Evolutionary conservation across 2,888 invertebrate species (phyloP), one percentile per base, ranked within the genome.

Genomic region (Xylota sylvarum): DNA sequence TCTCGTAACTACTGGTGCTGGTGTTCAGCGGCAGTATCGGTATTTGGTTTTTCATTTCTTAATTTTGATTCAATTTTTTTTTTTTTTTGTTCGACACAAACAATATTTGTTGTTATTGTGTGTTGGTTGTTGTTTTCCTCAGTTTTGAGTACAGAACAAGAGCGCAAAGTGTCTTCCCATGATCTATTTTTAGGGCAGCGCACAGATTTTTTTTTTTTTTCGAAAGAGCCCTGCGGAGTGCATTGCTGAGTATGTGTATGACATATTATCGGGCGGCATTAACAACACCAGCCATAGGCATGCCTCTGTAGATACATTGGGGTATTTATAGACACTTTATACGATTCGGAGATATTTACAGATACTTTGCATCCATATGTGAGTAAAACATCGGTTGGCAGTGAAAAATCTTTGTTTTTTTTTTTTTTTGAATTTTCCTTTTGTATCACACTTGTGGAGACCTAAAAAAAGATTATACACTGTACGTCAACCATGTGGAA

Each of bases 81-180:
- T n/a, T n/a, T n/a, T n/a, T n/a, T n/a, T n/a, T n/a, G n/a, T n/a
- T 76, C 77, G 78, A 78, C 67, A 78, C 55, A 73, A 79, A 69
- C 79, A 74, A 79, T 80, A 69, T 50, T 48, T 52, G 56, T 79
- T 73, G 52, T 77, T 52, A 40, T 67, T 62, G 73, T 77, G 35
- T 35, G 35, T 1, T 60, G 56, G 37, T 73, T 65, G 32, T 58
- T 69, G 58, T 23, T 52, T n/a, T 35, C 23, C 35, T 70, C 23
- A 10, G 56, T 67, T 73, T 60, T 32, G 67, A 86, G 86, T 62
- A 77, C 70, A 43, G 60, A 81, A 81, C 72, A 77, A 86, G 85
- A 86, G 86, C 86, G 86, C 82, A 82, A 86, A 86, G 86, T 86
- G 86, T 76, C 86, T 86, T 86, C 82, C 86, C 86, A 86, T 82